These are phyloP conservation scores for Passerina amoena DNA, from an alignment of 2,113 vertebrate genomes.

Conservation along the genomic window DNA sequence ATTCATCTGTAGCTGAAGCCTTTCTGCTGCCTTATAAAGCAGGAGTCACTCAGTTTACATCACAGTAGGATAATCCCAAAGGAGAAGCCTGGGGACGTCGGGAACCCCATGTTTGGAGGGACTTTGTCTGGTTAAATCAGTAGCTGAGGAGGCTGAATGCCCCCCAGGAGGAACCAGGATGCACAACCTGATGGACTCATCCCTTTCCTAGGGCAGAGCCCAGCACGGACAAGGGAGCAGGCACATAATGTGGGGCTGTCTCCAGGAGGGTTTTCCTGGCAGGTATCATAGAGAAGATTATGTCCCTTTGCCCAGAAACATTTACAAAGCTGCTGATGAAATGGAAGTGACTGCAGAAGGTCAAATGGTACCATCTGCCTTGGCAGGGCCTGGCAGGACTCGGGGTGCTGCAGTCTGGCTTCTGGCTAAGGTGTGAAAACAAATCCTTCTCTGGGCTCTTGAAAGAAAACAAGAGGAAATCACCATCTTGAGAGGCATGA, in stretches of 20 bases:
- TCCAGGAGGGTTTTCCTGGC: neutral
- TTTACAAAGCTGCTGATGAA: neutral
- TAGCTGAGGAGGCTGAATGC: neutral
- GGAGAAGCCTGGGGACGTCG: neutral
- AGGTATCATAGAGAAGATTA: neutral
- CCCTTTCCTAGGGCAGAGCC: neutral
- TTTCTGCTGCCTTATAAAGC: neutral
- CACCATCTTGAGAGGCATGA: neutral
- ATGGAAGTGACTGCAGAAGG: neutral
- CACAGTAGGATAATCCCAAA: neutral
- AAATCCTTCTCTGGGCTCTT: neutral
- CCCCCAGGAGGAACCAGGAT: neutral
- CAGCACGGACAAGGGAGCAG: neutral
- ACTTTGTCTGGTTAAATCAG: neutral
- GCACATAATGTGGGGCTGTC: neutral
- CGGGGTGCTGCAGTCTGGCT: neutral
- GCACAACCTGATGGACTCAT: neutral
- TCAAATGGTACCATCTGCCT: neutral
- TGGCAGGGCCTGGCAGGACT: neutral
- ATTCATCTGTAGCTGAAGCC: neutral
- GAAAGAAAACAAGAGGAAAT: neutral
- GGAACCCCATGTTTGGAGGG: neutral
- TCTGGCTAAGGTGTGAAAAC: neutral
- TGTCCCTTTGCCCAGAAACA: neutral
- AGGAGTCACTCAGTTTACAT: neutral